Base-by-base conservation (phyloP, 2,113 vertebrate species). In the Brienomyrus longianalis region DNA sequence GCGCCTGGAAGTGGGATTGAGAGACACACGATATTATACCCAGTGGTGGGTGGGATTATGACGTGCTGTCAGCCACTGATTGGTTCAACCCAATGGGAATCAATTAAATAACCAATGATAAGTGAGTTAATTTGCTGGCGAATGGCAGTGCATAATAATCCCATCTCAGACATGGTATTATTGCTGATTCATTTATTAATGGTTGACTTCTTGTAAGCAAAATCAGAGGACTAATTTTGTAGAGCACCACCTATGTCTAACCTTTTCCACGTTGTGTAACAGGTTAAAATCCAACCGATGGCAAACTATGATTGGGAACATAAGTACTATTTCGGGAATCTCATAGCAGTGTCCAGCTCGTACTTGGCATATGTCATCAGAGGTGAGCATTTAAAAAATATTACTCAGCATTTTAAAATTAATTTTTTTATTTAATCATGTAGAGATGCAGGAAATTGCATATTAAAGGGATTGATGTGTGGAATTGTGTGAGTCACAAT, bases 221-320 rank as follows among this genome's bases (percentile, higher is more conserved):
- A 43, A 17, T 77, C 70, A 35, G 13, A 77, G 31, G 70, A 19
- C 15, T 35, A 2, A 80, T 43, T 39, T 39, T 80, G 15, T 80
- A 80, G 31, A 80, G 6, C 31, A 80, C 35, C 13, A 56, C 23
- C 21, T 88, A 9, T 31, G 13, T 47, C 1, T 31, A 31, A 88
- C 23, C 91, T 35, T 90, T 90, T 19, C 92, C 90, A 90, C 91
- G 92, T 1, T n/a, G 93, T n/a, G 93, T 83, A 92, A 88, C 92
- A 99, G 98, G 98, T 99, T 83, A 99, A 99, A 95, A 99, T 99
- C 93, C 98, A 99, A 70, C 98, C 98, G 17, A 97, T 99, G 31
- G 98, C 98, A 91, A 98, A 99, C 91, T 99, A 99, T 3, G 98
- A 99, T 91, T 99, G 98, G 98, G 98, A 99, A 90, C 98, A 99